These are phyloP conservation scores for Xestobium rufovillosum DNA, from an alignment of 2,888 invertebrate genomes.

Conservation along the genomic window DNA sequence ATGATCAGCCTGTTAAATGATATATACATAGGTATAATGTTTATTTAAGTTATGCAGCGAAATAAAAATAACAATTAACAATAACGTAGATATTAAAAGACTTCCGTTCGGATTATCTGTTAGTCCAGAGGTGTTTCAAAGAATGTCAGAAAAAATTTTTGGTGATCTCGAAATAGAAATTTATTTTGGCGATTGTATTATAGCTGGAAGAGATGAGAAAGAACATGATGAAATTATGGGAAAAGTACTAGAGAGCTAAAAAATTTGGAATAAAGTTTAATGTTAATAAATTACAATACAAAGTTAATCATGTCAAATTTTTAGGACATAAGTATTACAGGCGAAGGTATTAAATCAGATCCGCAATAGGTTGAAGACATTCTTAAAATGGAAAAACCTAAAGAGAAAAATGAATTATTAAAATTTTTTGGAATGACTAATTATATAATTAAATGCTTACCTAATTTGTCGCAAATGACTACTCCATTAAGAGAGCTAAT, in stretches of 20 bases:
- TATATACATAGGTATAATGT: too few species aligned
- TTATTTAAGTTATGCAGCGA: too few species aligned
- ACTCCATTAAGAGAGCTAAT: conserved; percentile 22
- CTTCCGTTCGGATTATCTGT: conserved; percentile 17
- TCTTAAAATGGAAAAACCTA: conserved; percentile 11
- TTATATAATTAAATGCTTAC: conserved; percentile 23
- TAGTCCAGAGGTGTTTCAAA: conserved; percentile 26
- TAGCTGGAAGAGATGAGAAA: conserved; percentile 21
- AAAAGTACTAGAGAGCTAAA: conserved; percentile 19
- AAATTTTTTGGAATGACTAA: conserved; percentile 18
- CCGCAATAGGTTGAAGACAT: conserved; percentile 12
- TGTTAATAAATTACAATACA: conserved; percentile 10
- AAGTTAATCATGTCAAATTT: conserved; percentile 11
- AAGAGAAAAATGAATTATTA: conserved; percentile 10
- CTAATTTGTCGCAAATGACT: conserved; percentile 18
- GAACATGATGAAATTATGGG: conserved; percentile 23
- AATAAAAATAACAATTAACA: too few species aligned
- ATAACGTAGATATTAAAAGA: too few species aligned
- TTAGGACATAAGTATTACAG: conserved; percentile 16
- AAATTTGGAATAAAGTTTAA: conserved; percentile 11
- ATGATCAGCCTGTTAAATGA: too few species aligned
- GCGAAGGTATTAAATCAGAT: conserved; percentile 11
- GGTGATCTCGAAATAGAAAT: conserved; percentile 21
- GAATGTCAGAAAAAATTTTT: conserved; percentile 21
- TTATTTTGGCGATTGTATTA: conserved; percentile 28